These are phyloP conservation scores for Lacerta agilis DNA, from an alignment of 2,797 vertebrate species.

Conservation along the genomic window DNA sequence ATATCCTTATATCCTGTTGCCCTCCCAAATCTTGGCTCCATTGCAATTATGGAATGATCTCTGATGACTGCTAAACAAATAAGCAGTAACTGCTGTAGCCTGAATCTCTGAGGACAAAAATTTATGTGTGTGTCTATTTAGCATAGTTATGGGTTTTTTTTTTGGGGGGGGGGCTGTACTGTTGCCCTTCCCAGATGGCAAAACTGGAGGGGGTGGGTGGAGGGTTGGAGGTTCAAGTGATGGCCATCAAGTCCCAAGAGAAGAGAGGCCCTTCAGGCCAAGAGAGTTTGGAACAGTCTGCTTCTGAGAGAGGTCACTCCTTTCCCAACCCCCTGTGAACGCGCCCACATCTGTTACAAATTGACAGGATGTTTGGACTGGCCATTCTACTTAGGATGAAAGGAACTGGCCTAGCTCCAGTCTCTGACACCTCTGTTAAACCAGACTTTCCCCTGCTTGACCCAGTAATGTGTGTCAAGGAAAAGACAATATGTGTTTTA, in stretches of 20 bases:
- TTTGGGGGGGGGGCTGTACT: neutral
- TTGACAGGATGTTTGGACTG: slow-evolving; percentile 59
- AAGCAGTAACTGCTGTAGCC: fast-evolving
- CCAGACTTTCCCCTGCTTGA: too few relatives aligned
- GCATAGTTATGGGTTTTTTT: neutral
- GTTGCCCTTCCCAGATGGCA: neutral
- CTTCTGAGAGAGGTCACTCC: slow-evolving; percentile 76
- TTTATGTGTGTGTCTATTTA: neutral
- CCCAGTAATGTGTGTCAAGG: too few relatives aligned
- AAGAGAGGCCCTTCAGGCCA: slow-evolving; percentile 57
- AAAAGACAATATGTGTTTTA: too few relatives aligned
- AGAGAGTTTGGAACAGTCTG: neutral
- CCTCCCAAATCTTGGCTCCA: slow-evolving; percentile 29
- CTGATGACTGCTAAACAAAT: neutral
- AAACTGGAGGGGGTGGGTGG: neutral
- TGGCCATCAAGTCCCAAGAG: slow-evolving; percentile 59
- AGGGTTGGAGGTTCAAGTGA: neutral
- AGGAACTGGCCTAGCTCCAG: slow-evolving; percentile 28
- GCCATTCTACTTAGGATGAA: slow-evolving; percentile 79
- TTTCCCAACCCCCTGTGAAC: slow-evolving; percentile 83
- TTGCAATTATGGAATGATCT: slow-evolving; percentile 19
- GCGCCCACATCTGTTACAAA: slow-evolving; percentile 81
- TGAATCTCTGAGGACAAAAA: neutral
- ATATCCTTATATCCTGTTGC: slow-evolving; percentile 48
- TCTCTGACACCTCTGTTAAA: neutral